Evolutionary conservation across 2,113 vertebrate genomes (phyloP), one percentile per base, ranked within the genome.

Genomic region (Oncorhynchus masou): DNA sequence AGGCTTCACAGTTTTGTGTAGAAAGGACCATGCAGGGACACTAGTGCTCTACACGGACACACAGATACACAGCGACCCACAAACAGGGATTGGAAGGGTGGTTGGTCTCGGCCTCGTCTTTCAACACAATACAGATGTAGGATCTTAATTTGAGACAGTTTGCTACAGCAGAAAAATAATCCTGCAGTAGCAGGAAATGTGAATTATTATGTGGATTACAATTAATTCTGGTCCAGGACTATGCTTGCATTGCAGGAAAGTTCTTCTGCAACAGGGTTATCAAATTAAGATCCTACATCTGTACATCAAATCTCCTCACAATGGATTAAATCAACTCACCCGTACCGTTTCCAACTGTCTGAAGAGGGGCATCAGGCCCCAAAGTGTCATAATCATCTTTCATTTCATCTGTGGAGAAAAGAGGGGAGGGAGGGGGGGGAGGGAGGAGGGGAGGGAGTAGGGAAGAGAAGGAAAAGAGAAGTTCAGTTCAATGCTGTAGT

Each of bases 341-440:
- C 98, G 96, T 96, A 94, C 97, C 96, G 73, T 98, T 98, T 90
- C 95, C 94, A 74, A 95, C 79, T 71, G 95, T 91, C 92, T 96
- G 95, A 90, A 97, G 90, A 79, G 94, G 79, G 92, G 94, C 90
- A 84, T 97, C 97, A 65, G 96, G 92, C 90, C 96, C 96, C 95
- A 99, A 91, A 88, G 94, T 93, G 94, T 98, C 97, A 88, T 97
- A 98, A 75, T 98, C 97, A 88, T 97, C 97, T 91, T 99, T 99
- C 90, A 99, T 97, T 94, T 99, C 98, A 95, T 99, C 98, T 99
- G 94, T 75, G 87, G 74, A 89, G 85, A 83, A 68, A 77, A 78
- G 29, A 19, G 2, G 73, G 80, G 81, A 76, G 87, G 86, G 78
- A 76, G 77, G 64, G 74, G 76, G 74, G 79, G 78, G 81, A 76